Conservation (phyloP, 1,140 invertebrate species). For the Magallana angulata region DNA sequence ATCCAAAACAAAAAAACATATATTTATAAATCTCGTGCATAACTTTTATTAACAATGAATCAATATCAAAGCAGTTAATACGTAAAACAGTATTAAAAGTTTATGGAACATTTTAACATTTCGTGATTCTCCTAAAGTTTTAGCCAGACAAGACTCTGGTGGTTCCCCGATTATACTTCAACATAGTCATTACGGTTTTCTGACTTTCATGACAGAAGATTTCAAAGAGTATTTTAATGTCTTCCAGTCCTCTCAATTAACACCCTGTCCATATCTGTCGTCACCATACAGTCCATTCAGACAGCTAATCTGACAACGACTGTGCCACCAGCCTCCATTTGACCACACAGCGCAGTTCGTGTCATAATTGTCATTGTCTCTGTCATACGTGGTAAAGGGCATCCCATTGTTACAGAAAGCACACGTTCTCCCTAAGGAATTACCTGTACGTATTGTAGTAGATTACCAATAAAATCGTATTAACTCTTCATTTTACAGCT, state of each 20-base stretch:
- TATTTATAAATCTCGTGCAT: too few relatives aligned
- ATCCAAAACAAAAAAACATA: too few relatives aligned
- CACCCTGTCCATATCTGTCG: not conserved
- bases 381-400: not conserved
- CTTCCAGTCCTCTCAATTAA: not conserved
- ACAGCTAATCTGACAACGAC: not conserved
- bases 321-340: slow-evolving; percentile 2
- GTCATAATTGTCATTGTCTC: too few relatives aligned
- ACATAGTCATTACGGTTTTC: not conserved
- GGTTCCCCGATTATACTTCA: too few relatives aligned
- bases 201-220: slow-evolving; percentile 1
- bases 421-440: not conserved
- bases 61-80: too few relatives aligned
- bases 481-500: too few relatives aligned
- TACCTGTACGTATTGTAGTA: not conserved
- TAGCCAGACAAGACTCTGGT: too few relatives aligned
- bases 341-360: not conserved
- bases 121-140: too few relatives aligned
- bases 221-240: not conserved
- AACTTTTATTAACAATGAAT: too few relatives aligned
- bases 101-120: too few relatives aligned
- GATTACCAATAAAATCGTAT: too few relatives aligned
- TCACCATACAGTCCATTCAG: not conserved
- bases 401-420: not conserved
- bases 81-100: too few relatives aligned